Conservation (phyloP, 2,113 vertebrate genomes). For the Anoplopoma fimbria region DNA sequence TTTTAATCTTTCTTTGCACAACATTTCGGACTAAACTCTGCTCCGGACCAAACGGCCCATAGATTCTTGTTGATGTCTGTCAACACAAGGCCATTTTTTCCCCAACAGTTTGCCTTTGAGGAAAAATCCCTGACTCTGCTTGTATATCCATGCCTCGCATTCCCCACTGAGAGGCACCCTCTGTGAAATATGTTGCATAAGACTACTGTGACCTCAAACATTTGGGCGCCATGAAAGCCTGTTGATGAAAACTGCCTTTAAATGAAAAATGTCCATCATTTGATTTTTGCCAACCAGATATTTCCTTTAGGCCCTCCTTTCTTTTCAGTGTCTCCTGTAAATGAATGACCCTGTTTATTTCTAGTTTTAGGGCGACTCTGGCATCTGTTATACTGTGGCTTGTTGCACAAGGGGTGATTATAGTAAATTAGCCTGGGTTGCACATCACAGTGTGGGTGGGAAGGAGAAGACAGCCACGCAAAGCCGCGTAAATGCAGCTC, state of each 20-base stretch:
- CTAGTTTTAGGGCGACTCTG: slow-evolving; percentile 4
- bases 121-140: slow-evolving; percentile 35
- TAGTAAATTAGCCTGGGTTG: slow-evolving; percentile 22
- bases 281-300: background rate
- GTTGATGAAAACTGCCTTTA: background rate
- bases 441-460: slow-evolving; percentile 3
- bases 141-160: slow-evolving; percentile 45
- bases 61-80: slow-evolving; percentile 25
- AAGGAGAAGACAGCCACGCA: slow-evolving; percentile 17
- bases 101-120: slow-evolving; percentile 40
- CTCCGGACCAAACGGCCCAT: slow-evolving; percentile 22
- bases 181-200: slow-evolving; percentile 29
- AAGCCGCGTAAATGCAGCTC: slow-evolving; percentile 24
- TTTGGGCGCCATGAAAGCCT: background rate
- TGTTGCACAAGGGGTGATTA: slow-evolving; percentile 16
- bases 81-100: slow-evolving; percentile 6
- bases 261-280: background rate
- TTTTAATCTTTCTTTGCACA: slow-evolving; percentile 52
- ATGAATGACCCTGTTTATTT: slow-evolving; percentile 8
- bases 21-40: slow-evolving; percentile 31
- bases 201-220: slow-evolving; percentile 27
- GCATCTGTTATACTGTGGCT: background rate
- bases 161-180: slow-evolving; percentile 35
- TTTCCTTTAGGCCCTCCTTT: background rate
- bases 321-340: slow-evolving; percentile 18